Evolutionary conservation across 2,113 vertebrate species (phyloP), one percentile per base, ranked within the genome.

Genomic region (Aphelocoma coerulescens): DNA sequence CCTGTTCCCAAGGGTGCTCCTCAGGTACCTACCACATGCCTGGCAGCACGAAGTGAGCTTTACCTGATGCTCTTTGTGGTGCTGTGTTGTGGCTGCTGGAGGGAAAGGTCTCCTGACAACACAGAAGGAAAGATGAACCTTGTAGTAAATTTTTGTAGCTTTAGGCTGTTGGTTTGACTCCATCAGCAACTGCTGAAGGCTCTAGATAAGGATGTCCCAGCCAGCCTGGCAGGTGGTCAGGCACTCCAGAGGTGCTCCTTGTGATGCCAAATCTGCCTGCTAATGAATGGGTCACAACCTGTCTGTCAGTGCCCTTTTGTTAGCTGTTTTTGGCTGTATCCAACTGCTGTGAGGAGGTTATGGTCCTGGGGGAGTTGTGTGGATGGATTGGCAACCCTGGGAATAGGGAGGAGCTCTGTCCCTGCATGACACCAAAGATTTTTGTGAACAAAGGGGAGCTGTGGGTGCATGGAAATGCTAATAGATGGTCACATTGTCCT

Each of bases 321-420:
- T 27, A 8, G 12, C 12, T 85, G 49, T 0, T 3, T 80, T 68
- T 51, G 30, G 8, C 16, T 59, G 21, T 35, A 7, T 8, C 8
- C 3, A 16, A 2, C 11, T 5, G 27, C 44, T 55, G 0, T 0
- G 26, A 62, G 51, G n/a, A 19, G 7, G 6, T 1, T 58, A 1
- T 33, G n/a, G 16, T 2, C 4, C n/a, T 58, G 17, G 24, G 44
- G 1, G 23, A 65, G 46, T 5, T 30, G 12, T 59, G 43, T 30
- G 55, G 19, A 39, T 32, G 26, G 49, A 2, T 28, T 65, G 52
- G 33, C 15, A 55, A 27, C n/a, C n/a, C 68, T 52, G 23, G 18
- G 10, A 23, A 7, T 2, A 7, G 15, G 22, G 7, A 39, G 32
- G 16, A 68, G 24, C 13, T 44, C 30, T 81, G 13, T n/a, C 19